These are phyloP conservation scores for Adelges cooleyi DNA, from an alignment of 1,140 invertebrate genomes.

Conservation along the genomic window DNA sequence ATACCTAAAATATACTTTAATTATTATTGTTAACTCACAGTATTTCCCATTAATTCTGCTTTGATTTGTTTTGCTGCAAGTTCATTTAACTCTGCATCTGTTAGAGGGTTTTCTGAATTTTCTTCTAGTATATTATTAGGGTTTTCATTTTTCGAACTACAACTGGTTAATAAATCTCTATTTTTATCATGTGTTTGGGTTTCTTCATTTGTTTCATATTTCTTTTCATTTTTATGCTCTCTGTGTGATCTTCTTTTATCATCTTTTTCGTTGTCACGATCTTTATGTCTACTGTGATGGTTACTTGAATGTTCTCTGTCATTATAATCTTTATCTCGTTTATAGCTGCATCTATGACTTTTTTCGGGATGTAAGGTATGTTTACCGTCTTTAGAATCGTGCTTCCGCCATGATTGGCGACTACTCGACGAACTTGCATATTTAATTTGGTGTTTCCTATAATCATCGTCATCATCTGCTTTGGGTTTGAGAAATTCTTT, in stretches of 20 bases:
- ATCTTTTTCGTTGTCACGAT: background rate
- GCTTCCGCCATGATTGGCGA: slow-evolving; percentile 10
- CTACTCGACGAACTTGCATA: background rate
- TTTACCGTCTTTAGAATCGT: background rate
- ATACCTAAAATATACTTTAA: too few relatives aligned
- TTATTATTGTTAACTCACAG: too few relatives aligned
- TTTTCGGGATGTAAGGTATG: background rate
- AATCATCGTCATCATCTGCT: slow-evolving; percentile 33
- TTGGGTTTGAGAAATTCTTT: slow-evolving; percentile 45
- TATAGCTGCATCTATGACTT: too few relatives aligned
- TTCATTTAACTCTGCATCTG: slow-evolving; percentile 47
- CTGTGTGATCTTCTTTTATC: background rate
- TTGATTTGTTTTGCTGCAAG: slow-evolving; percentile 77
- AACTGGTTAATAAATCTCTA: too few relatives aligned
- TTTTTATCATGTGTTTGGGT: background rate
- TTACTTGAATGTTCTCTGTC: background rate
- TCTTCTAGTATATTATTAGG: background rate
- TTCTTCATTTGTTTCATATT: background rate
- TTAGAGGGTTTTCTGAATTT: background rate
- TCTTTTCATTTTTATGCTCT: background rate
- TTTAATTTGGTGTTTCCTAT: slow-evolving; percentile 7
- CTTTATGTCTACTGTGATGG: background rate
- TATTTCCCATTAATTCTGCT: slow-evolving; percentile 80
- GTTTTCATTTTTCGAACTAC: background rate
- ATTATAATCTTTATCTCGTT: background rate